A percentile compares a stretch with the other conserved stretches of the same genome.
Evolutionary conservation across 1,140 invertebrate genomes (phyloP).

Genomic region (Lanistes nyassanus): DNA sequence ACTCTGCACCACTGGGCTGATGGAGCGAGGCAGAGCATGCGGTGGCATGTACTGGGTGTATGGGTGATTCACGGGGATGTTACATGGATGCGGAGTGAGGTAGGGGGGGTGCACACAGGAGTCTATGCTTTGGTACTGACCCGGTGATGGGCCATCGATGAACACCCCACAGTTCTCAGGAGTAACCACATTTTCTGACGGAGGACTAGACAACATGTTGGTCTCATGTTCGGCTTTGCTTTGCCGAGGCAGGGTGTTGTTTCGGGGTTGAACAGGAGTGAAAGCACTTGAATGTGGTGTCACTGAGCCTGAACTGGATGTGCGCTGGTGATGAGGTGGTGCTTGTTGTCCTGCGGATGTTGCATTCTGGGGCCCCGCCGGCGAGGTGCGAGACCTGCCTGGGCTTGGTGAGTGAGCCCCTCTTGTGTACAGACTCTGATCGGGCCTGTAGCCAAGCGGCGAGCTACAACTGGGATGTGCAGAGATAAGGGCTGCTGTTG

Average conservation of each 20-base stretch:
- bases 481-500: conserved; percentile 18
- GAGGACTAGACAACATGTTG: conserved; percentile 25
- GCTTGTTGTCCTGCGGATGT: conserved; percentile 39
- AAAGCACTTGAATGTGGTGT: conserved; percentile 57
- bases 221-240: conserved; percentile 15
- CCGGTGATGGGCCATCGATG: conserved; percentile 11
- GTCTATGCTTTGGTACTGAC: conserved; percentile 13
- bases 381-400: conserved; percentile 21
- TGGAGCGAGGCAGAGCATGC: conserved; percentile 20
- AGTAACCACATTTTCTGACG: neutral
- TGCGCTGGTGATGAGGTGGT: conserved; percentile 48
- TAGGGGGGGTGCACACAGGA: conserved; percentile 16
- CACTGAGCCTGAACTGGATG: conserved; percentile 52
- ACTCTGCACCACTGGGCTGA: conserved; percentile 33
- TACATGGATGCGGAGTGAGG: conserved; percentile 23
- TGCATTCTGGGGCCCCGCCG: conserved; percentile 32
- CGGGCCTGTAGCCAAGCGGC: conserved; percentile 16
- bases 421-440: conserved; percentile 11
- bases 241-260: conserved; percentile 52
- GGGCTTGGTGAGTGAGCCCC: conserved; percentile 28
- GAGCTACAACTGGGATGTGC: conserved; percentile 5
- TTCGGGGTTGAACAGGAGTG: conserved; percentile 52
- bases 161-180: conserved; percentile 22
- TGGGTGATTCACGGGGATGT: conserved; percentile 31
- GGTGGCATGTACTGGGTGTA: conserved; percentile 26